Conservation (phyloP, 1,140 invertebrate species). For the Diabrotica virgifera region DNA sequence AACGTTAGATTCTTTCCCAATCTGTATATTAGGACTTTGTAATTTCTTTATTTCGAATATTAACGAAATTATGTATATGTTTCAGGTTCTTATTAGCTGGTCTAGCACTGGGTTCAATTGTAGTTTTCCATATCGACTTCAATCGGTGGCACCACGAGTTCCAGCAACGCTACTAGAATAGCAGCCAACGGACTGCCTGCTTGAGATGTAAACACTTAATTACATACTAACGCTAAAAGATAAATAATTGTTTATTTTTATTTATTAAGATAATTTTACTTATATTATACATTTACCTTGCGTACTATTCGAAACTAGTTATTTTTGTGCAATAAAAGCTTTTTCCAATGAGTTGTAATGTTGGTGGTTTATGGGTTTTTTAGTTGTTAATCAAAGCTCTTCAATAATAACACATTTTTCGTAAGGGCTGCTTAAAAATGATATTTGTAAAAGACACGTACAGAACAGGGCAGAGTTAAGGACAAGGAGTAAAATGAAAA, state of each 20-base stretch:
- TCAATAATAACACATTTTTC: too few species aligned
- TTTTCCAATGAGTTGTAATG: neutral
- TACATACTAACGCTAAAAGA: neutral
- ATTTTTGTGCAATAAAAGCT: neutral
- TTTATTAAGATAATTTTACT: neutral
- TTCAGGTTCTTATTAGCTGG: conserved; percentile 92
- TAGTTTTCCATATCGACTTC: conserved; percentile 99
- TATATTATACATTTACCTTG: neutral
- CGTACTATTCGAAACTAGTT: neutral
- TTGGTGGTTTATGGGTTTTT: neutral
- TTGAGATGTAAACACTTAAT: neutral
- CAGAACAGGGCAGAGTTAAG: too few species aligned
- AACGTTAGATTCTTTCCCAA: too few species aligned
- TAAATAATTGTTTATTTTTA: neutral
- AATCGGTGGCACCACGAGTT: conserved; percentile 99
- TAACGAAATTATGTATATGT: neutral
- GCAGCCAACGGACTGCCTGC: too few species aligned
- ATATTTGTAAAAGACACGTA: too few species aligned
- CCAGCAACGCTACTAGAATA: conserved; percentile 79
- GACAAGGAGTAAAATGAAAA: too few species aligned
- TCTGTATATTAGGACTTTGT: too few species aligned
- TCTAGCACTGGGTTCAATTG: conserved; percentile 92
- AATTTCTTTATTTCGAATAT: too few species aligned
- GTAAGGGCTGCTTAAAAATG: too few species aligned
- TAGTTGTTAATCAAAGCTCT: neutral